A percentile compares a stretch with the other conserved stretches of the same genome.
phyloP scores from a whole-genome alignment of 2,797 vertebrate species.

The Centroberyx gerrardi region DNA sequence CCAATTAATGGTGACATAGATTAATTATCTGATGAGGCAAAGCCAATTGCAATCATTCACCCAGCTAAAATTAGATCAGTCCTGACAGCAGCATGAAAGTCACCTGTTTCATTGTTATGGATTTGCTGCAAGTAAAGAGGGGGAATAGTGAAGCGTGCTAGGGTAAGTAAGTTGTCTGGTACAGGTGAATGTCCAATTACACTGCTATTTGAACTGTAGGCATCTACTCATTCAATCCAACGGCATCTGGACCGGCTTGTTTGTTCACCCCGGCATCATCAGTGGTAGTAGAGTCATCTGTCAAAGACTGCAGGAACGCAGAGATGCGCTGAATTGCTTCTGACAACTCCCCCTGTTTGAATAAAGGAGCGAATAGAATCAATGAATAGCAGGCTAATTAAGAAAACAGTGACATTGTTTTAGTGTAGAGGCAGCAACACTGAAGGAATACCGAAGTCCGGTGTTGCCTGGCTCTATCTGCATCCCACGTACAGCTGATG shows the following conservation, averaged over 20 bases:
- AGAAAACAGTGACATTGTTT: constrained; percentile 75
- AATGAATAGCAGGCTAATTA: constrained; percentile 88
- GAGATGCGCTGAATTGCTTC: constrained; percentile 88
- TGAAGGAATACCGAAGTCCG: constrained; percentile 17
- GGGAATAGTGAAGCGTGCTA: constrained; percentile 94
- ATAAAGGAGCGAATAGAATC: constrained; percentile 87
- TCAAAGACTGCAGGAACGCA: constrained; percentile 88
- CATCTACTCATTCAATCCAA: constrained; percentile 90
- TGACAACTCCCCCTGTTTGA: constrained; percentile 92
- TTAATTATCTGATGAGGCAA: constrained; percentile 99
- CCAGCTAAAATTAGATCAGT: constrained; percentile 99
- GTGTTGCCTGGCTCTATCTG: constrained; percentile 10
- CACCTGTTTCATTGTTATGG: constrained; percentile 99
- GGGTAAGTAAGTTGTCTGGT: constrained; percentile 98
- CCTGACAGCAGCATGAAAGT: constrained; percentile 99
- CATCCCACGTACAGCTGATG: constrained; percentile 41
- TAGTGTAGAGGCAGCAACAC: constrained; percentile 37
- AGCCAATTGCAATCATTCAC: constrained; percentile 99
- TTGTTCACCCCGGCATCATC: constrained; percentile 86
- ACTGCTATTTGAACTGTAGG: constrained; percentile 94
- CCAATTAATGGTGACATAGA: constrained; percentile 99
- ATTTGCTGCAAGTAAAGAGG: constrained; percentile 97
- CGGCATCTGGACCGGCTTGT: constrained; percentile 84
- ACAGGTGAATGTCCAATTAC: constrained; percentile 99
- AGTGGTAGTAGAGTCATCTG: constrained; percentile 83